A percentile compares a stretch with the other conserved stretches of the same genome.
These are phyloP conservation scores for Cricetomys ansorgei DNA, from an alignment of 2,113 vertebrate genomes.

Conservation along the genomic window DNA sequence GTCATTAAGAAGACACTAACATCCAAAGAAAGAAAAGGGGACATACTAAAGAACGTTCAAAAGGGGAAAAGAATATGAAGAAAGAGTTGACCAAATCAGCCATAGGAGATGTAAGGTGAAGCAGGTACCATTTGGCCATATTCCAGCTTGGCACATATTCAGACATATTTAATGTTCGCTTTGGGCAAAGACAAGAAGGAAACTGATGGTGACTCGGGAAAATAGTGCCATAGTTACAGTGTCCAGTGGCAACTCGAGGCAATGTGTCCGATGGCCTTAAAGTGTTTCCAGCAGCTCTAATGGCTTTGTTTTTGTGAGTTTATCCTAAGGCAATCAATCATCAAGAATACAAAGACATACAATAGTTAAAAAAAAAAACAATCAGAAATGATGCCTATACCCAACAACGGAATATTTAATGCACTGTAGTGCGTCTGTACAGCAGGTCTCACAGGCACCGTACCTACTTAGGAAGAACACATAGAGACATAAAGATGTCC, in stretches of 20 bases:
- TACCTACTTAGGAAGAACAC: neutral
- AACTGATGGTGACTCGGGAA: neutral
- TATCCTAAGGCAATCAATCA: constrained; percentile 36
- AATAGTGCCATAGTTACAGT: neutral
- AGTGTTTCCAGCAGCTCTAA: neutral
- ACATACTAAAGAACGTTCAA: neutral
- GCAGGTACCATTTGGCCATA: neutral
- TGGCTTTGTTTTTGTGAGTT: neutral
- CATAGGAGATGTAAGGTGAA: neutral
- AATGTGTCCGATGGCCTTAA: neutral
- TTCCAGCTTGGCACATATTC: neutral
- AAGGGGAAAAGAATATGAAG: neutral
- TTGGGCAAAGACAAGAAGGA: neutral
- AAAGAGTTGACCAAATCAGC: neutral
- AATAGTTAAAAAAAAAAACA: neutral
- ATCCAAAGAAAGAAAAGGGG: neutral
- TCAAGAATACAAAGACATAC: constrained; percentile 6
- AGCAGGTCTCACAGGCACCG: neutral
- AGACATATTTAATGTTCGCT: neutral
- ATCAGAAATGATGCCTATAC: neutral
- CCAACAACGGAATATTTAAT: neutral
- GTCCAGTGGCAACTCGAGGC: neutral
- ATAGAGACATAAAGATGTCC: neutral
- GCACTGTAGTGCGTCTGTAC: neutral
- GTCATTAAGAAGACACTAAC: constrained; percentile 24